phyloP scores from a whole-genome alignment of 2,797 vertebrate species.

The Myotis findleyi region DNA sequence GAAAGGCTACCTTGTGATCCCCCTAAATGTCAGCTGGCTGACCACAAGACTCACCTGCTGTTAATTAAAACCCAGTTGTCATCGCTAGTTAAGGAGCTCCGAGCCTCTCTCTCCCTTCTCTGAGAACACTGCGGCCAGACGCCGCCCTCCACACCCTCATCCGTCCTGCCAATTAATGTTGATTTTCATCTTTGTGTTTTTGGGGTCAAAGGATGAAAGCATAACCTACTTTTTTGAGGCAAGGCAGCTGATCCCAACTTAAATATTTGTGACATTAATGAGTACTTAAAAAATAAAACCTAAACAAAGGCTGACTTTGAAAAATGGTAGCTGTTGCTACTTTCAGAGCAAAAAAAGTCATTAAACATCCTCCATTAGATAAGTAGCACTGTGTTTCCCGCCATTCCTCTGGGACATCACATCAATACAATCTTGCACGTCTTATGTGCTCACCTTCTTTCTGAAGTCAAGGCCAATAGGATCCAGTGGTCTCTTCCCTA shows the following conservation, averaged over 20 bases:
- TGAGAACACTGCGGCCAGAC: constrained; percentile 43
- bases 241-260: constrained; percentile 54
- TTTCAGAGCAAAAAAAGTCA: constrained; percentile 1
- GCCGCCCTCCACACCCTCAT: constrained; percentile 35
- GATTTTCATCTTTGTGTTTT: constrained; percentile 72
- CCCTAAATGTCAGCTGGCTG: constrained; percentile 64
- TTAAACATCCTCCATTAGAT: constrained; percentile 47
- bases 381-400: constrained; percentile 33
- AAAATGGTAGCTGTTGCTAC: constrained; percentile 40
- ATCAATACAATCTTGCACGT: background rate
- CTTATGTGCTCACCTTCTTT: background rate
- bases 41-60: constrained; percentile 60
- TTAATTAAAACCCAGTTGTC: constrained; percentile 76
- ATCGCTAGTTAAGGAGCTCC: background rate
- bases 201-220: constrained; percentile 65
- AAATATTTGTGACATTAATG: constrained; percentile 59
- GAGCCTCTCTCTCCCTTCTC: constrained; percentile 24
- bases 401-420: background rate
- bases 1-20: constrained; percentile 5
- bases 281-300: constrained; percentile 64
- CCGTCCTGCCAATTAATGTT: constrained; percentile 77
- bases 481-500: background rate
- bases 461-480: background rate
- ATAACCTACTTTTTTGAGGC: constrained; percentile 31
- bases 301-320: constrained; percentile 67